These are phyloP conservation scores for Ridgeia piscesae DNA, from an alignment of 1,140 invertebrate species.

Conservation along the genomic window DNA sequence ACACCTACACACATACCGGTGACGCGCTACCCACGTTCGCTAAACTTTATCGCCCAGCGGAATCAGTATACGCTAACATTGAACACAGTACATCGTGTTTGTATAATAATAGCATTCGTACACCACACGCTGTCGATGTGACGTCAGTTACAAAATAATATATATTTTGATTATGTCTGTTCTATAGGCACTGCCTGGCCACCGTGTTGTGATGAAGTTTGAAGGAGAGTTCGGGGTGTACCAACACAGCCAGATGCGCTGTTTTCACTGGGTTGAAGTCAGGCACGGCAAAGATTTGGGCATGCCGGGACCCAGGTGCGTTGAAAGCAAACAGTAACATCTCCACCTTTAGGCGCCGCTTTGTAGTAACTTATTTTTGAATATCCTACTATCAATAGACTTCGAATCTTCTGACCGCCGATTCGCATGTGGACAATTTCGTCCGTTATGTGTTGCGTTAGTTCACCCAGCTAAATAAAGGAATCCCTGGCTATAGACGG, in stretches of 20 bases:
- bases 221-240: conserved; percentile 6
- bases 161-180: neutral
- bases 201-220: conserved; percentile 5
- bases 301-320: conserved; percentile 3
- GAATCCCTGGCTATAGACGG: no score
- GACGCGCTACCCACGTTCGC: neutral
- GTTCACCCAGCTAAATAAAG: no score
- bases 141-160: neutral
- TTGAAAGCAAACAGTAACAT: neutral
- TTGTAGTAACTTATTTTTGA: no score
- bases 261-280: conserved; percentile 12
- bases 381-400: no score
- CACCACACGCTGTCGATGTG: neutral
- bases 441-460: no score
- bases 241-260: neutral
- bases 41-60: neutral
- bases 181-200: neutral
- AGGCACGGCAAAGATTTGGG: neutral
- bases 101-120: neutral
- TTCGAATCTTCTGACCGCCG: no score
- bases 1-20: neutral
- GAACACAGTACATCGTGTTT: neutral
- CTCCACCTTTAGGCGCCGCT: no score
- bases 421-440: no score
- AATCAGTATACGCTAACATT: no score